Percentiles rank a stretch among this genome's conserved stretches.
Conservation (phyloP, 2,797 vertebrate species). For the Sciaenops ocellatus region DNA sequence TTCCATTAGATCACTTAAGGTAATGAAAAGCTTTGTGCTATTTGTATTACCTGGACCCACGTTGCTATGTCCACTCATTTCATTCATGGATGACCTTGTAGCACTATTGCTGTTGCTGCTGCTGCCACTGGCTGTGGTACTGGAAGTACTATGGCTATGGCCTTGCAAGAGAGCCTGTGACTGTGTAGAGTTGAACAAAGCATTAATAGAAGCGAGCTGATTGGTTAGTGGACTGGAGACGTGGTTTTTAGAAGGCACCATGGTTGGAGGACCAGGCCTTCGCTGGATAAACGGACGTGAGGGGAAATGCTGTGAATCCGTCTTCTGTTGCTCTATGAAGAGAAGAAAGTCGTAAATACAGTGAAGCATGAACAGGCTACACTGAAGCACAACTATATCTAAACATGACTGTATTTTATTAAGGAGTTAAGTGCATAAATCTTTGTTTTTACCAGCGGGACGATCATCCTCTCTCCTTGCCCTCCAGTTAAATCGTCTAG, state of each 20-base stretch:
- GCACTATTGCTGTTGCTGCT: slow-evolving; percentile 66
- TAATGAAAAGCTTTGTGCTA: slow-evolving; percentile 1
- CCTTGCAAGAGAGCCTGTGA: slow-evolving; percentile 81
- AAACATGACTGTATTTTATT: not conserved
- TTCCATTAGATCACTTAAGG: not conserved
- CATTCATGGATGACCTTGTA: slow-evolving; percentile 74
- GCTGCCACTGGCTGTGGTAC: slow-evolving; percentile 66
- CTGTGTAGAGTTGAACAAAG: slow-evolving; percentile 79
- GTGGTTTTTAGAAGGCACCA: slow-evolving; percentile 79
- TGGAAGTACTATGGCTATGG: slow-evolving; percentile 71
- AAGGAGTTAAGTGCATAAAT: slow-evolving; percentile 6
- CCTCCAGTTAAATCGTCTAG: slow-evolving; percentile 86
- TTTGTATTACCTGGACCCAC: slow-evolving; percentile 72
- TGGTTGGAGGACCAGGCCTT: slow-evolving; percentile 76
- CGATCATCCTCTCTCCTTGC: slow-evolving; percentile 83
- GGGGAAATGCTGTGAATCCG: slow-evolving; percentile 76
- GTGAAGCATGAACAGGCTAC: not conserved
- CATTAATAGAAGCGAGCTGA: slow-evolving; percentile 82
- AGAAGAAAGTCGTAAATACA: slow-evolving; percentile 1
- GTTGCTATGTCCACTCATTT: slow-evolving; percentile 73
- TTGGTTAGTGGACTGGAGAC: slow-evolving; percentile 73
- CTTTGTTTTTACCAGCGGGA: slow-evolving; percentile 70
- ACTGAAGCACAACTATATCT: not conserved
- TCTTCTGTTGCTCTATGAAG: slow-evolving; percentile 82
- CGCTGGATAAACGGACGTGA: slow-evolving; percentile 81